Percentiles rank a stretch among this genome's conserved stretches.
These are phyloP conservation scores for Chironex yamaguchii DNA, from an alignment of 30 jellyfish, hydroid and myxozoan genomes.

Conservation along the genomic window DNA sequence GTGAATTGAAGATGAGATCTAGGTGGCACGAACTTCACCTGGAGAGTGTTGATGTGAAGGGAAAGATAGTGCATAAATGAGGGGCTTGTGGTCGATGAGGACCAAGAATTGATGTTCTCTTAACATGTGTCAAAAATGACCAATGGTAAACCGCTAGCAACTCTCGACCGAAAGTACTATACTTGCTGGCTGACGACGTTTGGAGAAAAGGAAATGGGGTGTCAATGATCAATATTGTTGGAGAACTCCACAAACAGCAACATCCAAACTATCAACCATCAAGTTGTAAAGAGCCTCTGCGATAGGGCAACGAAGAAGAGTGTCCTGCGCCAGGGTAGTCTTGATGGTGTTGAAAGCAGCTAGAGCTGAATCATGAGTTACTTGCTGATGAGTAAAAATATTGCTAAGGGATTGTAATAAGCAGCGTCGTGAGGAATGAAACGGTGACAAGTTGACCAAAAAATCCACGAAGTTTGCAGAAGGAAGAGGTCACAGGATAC, in stretches of 20 bases:
- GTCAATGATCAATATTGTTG: background rate
- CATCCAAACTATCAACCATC: background rate
- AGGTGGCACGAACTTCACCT: slow-evolving; percentile 38
- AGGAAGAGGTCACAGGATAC: too few species aligned
- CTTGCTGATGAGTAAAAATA: background rate
- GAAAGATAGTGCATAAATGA: slow-evolving; percentile 33
- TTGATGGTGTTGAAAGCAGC: background rate
- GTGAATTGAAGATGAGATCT: slow-evolving; percentile 42
- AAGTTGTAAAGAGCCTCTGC: background rate
- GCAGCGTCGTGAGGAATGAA: background rate
- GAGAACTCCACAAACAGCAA: background rate
- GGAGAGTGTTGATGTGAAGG: slow-evolving; percentile 26
- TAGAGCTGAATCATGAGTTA: slow-evolving; percentile 9
- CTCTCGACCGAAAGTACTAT: slow-evolving; percentile 15
- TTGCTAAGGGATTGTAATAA: background rate
- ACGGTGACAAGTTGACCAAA: background rate
- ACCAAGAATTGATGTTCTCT: background rate
- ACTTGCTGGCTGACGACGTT: slow-evolving; percentile 1
- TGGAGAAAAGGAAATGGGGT: background rate
- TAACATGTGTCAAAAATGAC: background rate
- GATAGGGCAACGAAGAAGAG: background rate
- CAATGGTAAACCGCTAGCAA: background rate
- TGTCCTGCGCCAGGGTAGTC: background rate
- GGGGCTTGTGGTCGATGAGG: slow-evolving; percentile 47
- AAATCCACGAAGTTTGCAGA: background rate